Conservation (phyloP, 35 echinoderm and acorn worm species). For the Strongylocentrotus purpuratus region DNA sequence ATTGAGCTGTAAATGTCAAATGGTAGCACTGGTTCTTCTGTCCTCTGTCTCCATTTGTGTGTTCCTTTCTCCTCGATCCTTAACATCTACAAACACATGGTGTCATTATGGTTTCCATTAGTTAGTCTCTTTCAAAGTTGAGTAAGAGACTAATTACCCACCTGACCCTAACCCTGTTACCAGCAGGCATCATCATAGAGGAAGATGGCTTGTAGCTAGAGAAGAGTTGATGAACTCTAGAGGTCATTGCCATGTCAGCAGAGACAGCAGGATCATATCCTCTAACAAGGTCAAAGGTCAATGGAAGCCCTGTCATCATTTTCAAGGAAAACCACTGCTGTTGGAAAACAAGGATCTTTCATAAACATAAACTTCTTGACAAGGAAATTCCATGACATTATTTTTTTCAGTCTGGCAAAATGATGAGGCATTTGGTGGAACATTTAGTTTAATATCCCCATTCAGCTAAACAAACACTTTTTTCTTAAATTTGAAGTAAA, state of each 20-base stretch:
- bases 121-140: not conserved
- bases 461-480: too few species aligned
- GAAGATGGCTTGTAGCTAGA: not conserved
- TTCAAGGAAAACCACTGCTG: not conserved
- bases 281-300: not conserved
- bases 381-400: too few species aligned
- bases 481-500: too few species aligned
- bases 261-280: not conserved
- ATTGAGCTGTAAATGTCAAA: too few species aligned
- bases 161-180: not conserved
- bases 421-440: too few species aligned
- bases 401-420: too few species aligned
- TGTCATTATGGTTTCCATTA: not conserved
- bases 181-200: not conserved
- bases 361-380: too few species aligned
- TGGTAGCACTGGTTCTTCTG: too few species aligned
- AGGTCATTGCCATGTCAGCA: not conserved
- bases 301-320: not conserved
- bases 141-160: not conserved
- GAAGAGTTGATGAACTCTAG: too few species aligned
- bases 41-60: not conserved
- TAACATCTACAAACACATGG: not conserved
- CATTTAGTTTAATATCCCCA: too few species aligned
- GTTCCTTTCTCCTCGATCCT: not conserved
- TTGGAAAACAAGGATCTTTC: too few species aligned